Conservation (phyloP, 2,888 invertebrate genomes). For the Thalpophila matura region DNA sequence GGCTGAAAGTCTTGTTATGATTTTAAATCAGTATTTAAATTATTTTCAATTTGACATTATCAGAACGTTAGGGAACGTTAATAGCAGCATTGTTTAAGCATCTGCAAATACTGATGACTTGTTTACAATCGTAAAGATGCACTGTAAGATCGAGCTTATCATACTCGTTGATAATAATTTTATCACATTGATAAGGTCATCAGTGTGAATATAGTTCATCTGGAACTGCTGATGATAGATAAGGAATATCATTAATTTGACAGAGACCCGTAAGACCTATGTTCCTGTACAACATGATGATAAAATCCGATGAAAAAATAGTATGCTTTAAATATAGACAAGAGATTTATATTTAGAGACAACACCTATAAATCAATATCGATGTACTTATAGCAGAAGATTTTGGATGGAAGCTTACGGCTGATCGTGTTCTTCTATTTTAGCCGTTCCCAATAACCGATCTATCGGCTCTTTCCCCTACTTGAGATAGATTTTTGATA, state of each 20-base stretch:
- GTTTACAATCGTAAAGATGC: slow-evolving; percentile 13
- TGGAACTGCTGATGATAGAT: not conserved
- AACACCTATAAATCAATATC: too few species aligned
- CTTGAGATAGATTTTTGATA: too few species aligned
- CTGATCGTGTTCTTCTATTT: too few species aligned
- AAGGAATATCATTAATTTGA: slow-evolving; percentile 1
- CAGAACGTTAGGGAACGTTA: not conserved
- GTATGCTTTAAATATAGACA: not conserved
- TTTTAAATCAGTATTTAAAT: not conserved
- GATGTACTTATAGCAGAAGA: too few species aligned
- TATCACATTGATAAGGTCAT: slow-evolving; percentile 11
- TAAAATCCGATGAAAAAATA: not conserved
- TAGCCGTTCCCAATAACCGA: too few species aligned
- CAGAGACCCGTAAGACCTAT: not conserved
- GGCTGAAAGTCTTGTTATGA: too few species aligned
- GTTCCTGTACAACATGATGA: not conserved
- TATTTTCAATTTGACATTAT: not conserved
- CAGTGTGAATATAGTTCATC: slow-evolving; percentile 13
- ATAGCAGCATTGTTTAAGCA: not conserved
- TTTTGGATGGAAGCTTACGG: too few species aligned
- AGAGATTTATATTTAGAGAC: too few species aligned
- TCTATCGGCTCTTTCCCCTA: too few species aligned
- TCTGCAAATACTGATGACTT: slow-evolving; percentile 12
- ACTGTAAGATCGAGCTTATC: slow-evolving; percentile 24
- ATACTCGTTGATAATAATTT: not conserved